Conservation (phyloP, 2,113 vertebrate genomes). For the Charina bottae region DNA sequence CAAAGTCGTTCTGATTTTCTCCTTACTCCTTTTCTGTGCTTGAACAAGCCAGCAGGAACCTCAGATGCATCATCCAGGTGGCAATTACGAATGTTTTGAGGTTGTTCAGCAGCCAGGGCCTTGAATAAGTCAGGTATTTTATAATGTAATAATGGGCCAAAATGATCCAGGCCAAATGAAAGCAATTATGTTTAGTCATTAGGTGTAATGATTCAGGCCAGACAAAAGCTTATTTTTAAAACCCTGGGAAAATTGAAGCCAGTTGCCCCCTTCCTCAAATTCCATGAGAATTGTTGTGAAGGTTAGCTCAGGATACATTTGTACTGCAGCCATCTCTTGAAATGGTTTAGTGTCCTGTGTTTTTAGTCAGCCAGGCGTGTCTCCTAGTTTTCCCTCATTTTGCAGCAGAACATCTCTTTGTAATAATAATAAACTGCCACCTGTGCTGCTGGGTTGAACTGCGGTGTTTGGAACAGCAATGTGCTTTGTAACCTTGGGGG, state of each 20-base stretch:
- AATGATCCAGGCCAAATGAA: not conserved
- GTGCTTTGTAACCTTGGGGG: slow-evolving; percentile 1
- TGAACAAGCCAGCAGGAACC: not conserved
- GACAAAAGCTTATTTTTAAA: not conserved
- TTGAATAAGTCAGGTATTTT: not conserved
- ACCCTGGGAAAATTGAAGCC: not conserved
- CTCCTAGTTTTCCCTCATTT: not conserved
- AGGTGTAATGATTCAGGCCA: not conserved
- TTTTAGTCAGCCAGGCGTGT: not conserved
- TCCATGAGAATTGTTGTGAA: not conserved
- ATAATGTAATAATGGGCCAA: not conserved
- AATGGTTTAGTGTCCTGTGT: not conserved
- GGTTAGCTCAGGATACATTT: not conserved
- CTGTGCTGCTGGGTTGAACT: not conserved
- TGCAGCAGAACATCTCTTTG: not conserved
- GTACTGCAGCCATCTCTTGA: not conserved
- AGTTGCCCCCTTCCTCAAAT: not conserved
- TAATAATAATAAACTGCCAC: not conserved
- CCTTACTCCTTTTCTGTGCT: not conserved
- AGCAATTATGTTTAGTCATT: not conserved
- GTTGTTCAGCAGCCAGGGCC: not conserved
- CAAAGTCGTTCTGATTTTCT: not conserved
- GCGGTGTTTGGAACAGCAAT: not conserved
- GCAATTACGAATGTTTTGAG: not conserved
- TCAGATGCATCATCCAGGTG: not conserved